Evolutionary conservation across 2,113 vertebrate genomes (phyloP).

Genomic region (Scomber scombrus): DNA sequence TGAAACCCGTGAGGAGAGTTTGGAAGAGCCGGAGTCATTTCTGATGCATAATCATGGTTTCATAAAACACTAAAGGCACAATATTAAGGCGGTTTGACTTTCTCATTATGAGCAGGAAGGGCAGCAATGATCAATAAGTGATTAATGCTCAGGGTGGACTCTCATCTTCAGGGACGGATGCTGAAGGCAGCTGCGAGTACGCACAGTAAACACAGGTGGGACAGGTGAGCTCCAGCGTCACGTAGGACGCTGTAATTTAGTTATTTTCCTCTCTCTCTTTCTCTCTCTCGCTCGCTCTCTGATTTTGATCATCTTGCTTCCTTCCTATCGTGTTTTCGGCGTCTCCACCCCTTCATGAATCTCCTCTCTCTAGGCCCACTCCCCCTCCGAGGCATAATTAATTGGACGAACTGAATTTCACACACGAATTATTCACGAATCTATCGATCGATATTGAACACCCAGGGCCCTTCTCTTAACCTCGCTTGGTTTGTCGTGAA

Average conservation of each 20-base stretch:
- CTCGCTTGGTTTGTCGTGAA: constrained; percentile 80
- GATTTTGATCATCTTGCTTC: constrained; percentile 39
- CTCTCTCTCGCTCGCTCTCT: neutral
- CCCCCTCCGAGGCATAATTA: constrained; percentile 81
- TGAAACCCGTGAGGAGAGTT: neutral
- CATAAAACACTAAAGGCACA: constrained; percentile 46
- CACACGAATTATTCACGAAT: constrained; percentile 87
- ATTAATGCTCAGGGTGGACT: constrained; percentile 71
- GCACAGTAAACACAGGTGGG: constrained; percentile 8
- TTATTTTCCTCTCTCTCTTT: constrained; percentile 7
- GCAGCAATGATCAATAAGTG: constrained; percentile 72
- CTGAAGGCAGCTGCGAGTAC: constrained; percentile 34
- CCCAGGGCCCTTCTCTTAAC: constrained; percentile 80
- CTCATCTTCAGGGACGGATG: constrained; percentile 45
- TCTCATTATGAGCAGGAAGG: constrained; percentile 78
- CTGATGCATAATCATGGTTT: constrained; percentile 56
- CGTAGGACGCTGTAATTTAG: constrained; percentile 11
- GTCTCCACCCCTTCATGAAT: constrained; percentile 56
- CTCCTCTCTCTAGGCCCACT: constrained; percentile 41
- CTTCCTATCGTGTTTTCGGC: constrained; percentile 31
- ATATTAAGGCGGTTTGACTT: constrained; percentile 71
- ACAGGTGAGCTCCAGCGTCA: constrained; percentile 19
- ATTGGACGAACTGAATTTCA: constrained; percentile 86
- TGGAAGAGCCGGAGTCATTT: neutral
- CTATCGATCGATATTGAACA: constrained; percentile 85